Evolutionary conservation across 2,797 vertebrate species (phyloP).

Genomic region (Cossypha dichroa): DNA sequence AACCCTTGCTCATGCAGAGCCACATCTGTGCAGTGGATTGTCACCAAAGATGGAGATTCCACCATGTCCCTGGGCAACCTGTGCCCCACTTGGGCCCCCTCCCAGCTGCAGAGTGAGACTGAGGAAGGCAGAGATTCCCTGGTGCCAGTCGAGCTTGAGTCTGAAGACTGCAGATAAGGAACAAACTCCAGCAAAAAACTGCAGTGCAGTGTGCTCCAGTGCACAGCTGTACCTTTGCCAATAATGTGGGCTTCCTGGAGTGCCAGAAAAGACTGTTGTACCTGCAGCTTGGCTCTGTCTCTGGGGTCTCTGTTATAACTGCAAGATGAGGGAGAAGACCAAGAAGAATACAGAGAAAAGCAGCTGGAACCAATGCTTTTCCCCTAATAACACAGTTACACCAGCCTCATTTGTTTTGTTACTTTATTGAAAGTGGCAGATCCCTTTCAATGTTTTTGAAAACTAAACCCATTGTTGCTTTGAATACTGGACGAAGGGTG

Average conservation of each 20-base stretch:
- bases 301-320: accelerated
- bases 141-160: accelerated
- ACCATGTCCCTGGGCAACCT: background rate
- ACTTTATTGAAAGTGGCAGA: conserved; percentile 77
- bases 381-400: background rate
- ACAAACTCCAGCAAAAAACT: background rate
- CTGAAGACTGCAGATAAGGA: background rate
- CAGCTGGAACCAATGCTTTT: background rate
- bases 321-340: background rate
- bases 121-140: background rate
- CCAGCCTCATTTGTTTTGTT: background rate
- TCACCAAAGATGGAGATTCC: background rate
- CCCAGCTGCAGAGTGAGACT: background rate
- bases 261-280: accelerated
- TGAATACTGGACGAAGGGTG: background rate
- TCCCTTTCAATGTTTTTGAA: conserved; percentile 59
- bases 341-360: background rate
- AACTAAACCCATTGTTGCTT: conserved; percentile 43
- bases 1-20: background rate
- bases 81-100: background rate
- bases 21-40: accelerated
- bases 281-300: background rate
- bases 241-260: accelerated
- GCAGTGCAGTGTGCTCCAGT: background rate
- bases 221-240: accelerated